phyloP scores from a whole-genome alignment of 2,113 vertebrate species.

The Pseudopodoces humilis region DNA sequence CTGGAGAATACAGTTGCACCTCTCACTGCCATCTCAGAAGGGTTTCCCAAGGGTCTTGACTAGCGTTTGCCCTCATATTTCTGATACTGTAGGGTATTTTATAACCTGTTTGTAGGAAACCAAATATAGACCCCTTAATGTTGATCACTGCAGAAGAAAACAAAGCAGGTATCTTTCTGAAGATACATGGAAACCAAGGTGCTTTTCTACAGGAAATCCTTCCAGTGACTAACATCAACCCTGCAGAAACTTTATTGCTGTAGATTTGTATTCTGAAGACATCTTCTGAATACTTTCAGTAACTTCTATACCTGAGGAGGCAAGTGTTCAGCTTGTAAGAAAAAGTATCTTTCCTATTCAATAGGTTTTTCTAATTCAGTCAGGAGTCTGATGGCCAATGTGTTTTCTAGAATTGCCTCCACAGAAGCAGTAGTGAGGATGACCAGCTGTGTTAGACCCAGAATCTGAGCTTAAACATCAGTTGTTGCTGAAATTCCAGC shows the following conservation, averaged over 20 bases:
- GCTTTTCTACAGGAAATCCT: neutral
- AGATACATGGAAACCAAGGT: neutral
- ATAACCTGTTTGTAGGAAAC: neutral
- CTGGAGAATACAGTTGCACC: neutral
- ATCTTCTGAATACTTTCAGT: neutral
- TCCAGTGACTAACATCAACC: neutral
- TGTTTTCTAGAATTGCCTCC: neutral
- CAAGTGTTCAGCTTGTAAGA: neutral
- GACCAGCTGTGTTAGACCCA: neutral
- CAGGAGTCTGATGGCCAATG: neutral
- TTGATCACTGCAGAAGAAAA: neutral
- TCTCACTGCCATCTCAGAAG: neutral
- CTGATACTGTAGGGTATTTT: neutral
- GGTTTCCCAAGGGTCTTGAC: neutral
- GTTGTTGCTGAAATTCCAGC: neutral
- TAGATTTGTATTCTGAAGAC: neutral
- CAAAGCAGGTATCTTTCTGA: neutral
- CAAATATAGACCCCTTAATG: neutral
- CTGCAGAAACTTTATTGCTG: neutral
- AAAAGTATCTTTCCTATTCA: neutral
- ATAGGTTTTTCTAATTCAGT: neutral
- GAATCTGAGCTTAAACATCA: neutral
- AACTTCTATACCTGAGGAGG: neutral
- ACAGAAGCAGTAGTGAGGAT: neutral
- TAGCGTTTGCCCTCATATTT: neutral